Percentiles rank a stretch among this genome's conserved stretches.
These are phyloP conservation scores for Gymnoscelis rufifasciata DNA, from an alignment of 2,888 invertebrate genomes.

Conservation along the genomic window DNA sequence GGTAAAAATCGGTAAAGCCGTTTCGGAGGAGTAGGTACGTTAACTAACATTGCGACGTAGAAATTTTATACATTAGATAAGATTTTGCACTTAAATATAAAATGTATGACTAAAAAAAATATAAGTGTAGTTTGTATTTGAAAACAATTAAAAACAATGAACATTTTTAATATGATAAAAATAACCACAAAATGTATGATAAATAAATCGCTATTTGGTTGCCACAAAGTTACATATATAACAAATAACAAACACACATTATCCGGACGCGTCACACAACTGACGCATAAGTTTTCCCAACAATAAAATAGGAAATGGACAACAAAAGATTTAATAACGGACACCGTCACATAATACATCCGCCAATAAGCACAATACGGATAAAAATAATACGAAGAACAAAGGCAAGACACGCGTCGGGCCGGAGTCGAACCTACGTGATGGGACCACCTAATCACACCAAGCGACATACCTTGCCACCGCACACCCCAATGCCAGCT, in stretches of 20 bases:
- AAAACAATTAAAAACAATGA: no score
- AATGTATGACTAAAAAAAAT: no score
- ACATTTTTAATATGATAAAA: no score
- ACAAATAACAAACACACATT: neutral
- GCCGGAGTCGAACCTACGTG: constrained; percentile 65
- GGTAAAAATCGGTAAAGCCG: no score
- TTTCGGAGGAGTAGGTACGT: no score
- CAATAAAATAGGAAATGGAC: constrained; percentile 18
- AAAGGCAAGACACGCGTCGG: constrained; percentile 53
- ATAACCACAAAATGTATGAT: no score
- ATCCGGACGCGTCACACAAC: neutral
- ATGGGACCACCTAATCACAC: constrained; percentile 57
- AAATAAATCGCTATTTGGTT: no score
- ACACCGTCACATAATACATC: constrained; percentile 52
- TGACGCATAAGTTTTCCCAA: constrained; percentile 1
- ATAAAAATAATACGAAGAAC: constrained; percentile 63
- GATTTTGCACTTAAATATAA: no score
- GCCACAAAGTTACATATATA: no score
- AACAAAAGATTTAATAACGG: constrained; percentile 27
- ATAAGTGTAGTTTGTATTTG: no score
- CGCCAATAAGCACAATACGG: constrained; percentile 64
- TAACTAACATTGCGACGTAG: no score
- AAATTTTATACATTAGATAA: no score
- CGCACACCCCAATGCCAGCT: constrained; percentile 34
- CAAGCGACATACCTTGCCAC: constrained; percentile 33